A percentile compares a stretch with the other conserved stretches of the same genome.
phyloP scores from a whole-genome alignment of 2,113 vertebrate species.

The Myrmecobius fasciatus region DNA sequence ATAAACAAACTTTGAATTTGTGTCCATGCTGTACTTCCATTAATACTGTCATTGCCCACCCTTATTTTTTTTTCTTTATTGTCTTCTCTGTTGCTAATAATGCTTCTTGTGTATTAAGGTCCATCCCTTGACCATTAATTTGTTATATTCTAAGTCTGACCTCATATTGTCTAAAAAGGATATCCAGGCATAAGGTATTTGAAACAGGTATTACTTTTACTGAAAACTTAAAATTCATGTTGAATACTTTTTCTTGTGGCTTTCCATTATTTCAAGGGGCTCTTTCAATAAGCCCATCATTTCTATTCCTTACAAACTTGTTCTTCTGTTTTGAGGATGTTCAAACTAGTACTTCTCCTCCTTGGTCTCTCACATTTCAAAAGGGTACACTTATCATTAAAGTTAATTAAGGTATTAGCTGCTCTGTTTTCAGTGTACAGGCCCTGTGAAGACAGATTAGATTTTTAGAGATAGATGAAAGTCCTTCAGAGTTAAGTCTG shows the following conservation, averaged over 20 bases:
- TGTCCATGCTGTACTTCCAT: background rate
- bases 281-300: background rate
- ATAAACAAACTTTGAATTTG: background rate
- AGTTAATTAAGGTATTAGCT: background rate
- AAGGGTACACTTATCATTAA: background rate
- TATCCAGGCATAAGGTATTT: background rate
- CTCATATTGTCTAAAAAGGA: background rate
- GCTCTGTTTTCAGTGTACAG: background rate
- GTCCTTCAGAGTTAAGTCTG: background rate
- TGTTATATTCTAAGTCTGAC: background rate
- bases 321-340: background rate
- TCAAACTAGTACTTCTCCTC: background rate
- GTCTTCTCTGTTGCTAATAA: background rate
- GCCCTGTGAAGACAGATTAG: background rate
- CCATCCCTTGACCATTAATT: background rate
- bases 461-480: background rate
- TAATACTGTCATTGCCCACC: background rate
- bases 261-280: background rate
- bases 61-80: background rate
- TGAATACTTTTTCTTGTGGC: background rate
- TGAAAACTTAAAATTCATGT: background rate
- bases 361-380: background rate
- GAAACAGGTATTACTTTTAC: background rate
- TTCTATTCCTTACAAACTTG: background rate
- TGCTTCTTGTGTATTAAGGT: background rate